Evolutionary conservation across 2,113 vertebrate species (phyloP).

Genomic region (Varanus komodoensis): DNA sequence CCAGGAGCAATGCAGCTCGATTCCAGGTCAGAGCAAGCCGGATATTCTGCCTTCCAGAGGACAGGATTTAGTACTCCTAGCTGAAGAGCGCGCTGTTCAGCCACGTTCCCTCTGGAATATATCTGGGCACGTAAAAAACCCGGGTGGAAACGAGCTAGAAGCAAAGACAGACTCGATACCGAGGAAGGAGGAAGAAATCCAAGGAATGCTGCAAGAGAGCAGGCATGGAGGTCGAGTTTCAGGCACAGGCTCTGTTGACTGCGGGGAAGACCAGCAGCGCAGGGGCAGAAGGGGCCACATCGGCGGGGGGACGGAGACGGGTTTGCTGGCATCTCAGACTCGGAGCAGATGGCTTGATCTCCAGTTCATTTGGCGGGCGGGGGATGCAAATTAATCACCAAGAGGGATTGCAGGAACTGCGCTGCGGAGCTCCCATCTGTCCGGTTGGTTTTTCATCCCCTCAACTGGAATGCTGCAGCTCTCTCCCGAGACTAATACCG

Average conservation of each 20-base stretch:
- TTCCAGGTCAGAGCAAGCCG: background rate
- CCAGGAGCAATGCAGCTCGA: fast-evolving
- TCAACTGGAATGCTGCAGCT: background rate
- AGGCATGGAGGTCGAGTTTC: background rate
- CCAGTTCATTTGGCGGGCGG: background rate
- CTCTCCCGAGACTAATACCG: too few relatives aligned
- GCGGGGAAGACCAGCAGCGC: background rate
- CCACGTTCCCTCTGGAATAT: too few relatives aligned
- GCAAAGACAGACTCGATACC: background rate
- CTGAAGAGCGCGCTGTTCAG: too few relatives aligned
- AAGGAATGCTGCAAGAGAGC: background rate
- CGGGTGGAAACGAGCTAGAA: background rate
- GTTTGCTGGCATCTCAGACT: background rate
- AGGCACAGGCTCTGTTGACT: background rate
- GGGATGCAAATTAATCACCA: background rate
- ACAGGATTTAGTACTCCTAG: too few relatives aligned
- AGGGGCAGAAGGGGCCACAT: background rate
- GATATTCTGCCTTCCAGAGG: background rate
- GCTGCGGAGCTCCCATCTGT: background rate
- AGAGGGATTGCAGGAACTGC: background rate
- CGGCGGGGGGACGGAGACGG: fast-evolving
- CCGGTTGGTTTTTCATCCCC: background rate
- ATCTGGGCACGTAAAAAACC: too few relatives aligned
- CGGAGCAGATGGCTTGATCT: background rate
- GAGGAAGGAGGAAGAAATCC: too few relatives aligned